Percentiles rank a stretch among this genome's conserved stretches.
Conservation (phyloP, 2,113 vertebrate genomes). For the Casuarius casuarius region DNA sequence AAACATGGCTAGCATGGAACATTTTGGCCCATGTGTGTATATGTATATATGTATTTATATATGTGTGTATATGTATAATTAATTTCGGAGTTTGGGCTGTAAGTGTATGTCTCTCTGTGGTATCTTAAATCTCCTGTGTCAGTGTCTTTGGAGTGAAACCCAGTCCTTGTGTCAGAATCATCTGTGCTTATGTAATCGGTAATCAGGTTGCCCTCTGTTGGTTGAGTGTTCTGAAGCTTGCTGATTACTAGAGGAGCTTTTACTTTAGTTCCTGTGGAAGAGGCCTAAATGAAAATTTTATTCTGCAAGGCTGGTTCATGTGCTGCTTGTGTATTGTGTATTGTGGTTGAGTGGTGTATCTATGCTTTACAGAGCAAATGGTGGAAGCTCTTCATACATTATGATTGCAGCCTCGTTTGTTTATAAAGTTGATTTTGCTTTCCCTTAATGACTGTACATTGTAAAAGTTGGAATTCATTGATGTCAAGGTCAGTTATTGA, state of each 20-base stretch:
- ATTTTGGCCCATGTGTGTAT: neutral
- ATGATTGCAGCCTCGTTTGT: neutral
- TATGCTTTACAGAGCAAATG: neutral
- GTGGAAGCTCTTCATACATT: neutral
- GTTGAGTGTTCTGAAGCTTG: neutral
- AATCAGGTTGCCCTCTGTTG: neutral
- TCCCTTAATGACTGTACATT: neutral
- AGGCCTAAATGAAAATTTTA: neutral
- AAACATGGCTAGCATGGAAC: fast-evolving
- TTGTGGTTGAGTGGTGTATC: neutral
- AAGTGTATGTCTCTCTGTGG: fast-evolving
- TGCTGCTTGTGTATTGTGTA: too few relatives aligned
- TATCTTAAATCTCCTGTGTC: fast-evolving
- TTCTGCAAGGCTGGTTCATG: fast-evolving
- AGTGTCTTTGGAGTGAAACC: neutral
- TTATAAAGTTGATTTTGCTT: neutral
- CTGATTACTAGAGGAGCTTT: neutral
- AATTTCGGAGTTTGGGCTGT: neutral
- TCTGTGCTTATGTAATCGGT: neutral
- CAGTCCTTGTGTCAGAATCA: neutral
- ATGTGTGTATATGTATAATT: neutral
- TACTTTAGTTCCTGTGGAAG: neutral
- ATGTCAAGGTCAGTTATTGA: neutral
- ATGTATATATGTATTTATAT: neutral
- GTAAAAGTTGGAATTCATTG: neutral